Evolutionary conservation across 2,113 vertebrate species (phyloP).

Genomic region (Reinhardtius hippoglossoides): DNA sequence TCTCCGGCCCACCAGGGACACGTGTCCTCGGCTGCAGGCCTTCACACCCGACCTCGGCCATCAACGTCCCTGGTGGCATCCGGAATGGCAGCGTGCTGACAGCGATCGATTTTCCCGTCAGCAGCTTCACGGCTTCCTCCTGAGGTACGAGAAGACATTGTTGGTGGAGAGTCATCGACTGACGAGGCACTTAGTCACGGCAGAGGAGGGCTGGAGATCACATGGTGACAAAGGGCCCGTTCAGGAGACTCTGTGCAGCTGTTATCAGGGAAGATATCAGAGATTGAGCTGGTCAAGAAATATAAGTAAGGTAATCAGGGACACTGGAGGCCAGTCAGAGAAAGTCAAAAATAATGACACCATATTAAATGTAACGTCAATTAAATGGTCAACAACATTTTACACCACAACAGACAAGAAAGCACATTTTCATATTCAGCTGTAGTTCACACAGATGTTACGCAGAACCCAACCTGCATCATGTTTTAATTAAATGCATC

Average conservation of each 20-base stretch:
- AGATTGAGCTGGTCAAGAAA: too few species aligned
- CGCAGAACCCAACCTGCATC: too few species aligned
- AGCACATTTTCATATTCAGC: too few species aligned
- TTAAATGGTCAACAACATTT: too few species aligned
- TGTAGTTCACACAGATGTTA: too few species aligned
- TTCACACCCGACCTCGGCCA: constrained; percentile 34
- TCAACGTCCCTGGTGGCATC: constrained; percentile 28
- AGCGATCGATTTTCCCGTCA: constrained; percentile 76
- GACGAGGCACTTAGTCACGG: constrained; percentile 41
- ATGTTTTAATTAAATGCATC: too few species aligned
- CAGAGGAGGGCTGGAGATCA: constrained; percentile 15
- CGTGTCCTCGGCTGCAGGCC: constrained; percentile 27
- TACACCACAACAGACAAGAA: too few species aligned
- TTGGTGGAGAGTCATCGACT: background rate
- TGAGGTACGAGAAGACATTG: constrained; percentile 16
- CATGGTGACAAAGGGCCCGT: background rate
- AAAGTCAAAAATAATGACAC: too few species aligned
- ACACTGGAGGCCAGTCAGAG: too few species aligned
- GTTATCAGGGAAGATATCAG: background rate
- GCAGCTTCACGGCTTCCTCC: constrained; percentile 54
- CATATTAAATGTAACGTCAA: too few species aligned
- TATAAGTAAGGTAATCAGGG: too few species aligned
- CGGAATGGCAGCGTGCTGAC: constrained; percentile 64
- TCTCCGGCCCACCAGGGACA: background rate
- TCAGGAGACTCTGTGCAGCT: background rate